A percentile compares a stretch with the other conserved stretches of the same genome.
These are phyloP conservation scores for Paguma larvata DNA, from an alignment of 2,797 vertebrate species.

Conservation along the genomic window DNA sequence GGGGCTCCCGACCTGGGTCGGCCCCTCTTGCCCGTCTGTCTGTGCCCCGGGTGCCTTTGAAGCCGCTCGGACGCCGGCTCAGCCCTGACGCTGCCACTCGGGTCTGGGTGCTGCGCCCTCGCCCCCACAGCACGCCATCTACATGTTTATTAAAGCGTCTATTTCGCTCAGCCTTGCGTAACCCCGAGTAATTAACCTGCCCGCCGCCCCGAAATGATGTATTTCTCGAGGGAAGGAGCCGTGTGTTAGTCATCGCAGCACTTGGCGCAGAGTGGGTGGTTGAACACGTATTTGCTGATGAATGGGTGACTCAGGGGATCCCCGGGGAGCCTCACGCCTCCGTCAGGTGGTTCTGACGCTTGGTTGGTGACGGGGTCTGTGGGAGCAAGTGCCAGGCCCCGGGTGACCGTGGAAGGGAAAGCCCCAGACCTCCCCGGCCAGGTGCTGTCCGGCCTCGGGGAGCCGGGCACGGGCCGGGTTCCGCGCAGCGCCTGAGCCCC, in stretches of 20 bases:
- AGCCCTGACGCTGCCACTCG: rapidly evolving
- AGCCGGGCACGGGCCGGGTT: rapidly evolving
- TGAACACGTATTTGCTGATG: neutral
- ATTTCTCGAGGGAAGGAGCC: neutral
- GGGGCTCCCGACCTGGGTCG: rapidly evolving
- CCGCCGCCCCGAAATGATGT: neutral
- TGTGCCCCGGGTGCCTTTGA: rapidly evolving
- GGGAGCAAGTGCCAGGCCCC: neutral
- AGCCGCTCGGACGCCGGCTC: neutral
- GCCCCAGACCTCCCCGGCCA: neutral
- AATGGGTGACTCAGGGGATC: neutral
- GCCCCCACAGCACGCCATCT: rapidly evolving
- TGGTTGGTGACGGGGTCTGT: rapidly evolving
- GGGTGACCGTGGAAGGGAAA: rapidly evolving
- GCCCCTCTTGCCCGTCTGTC: rapidly evolving
- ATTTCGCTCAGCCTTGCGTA: rapidly evolving
- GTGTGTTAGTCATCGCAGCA: rapidly evolving
- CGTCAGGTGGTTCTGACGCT: rapidly evolving
- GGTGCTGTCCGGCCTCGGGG: rapidly evolving
- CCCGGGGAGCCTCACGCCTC: neutral
- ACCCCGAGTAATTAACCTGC: neutral
- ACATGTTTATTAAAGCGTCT: rapidly evolving
- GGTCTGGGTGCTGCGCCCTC: neutral
- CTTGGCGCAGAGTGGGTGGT: rapidly evolving
- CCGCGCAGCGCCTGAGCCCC: neutral